phyloP scores from a whole-genome alignment of 1,140 invertebrate genomes.

The Centruroides sculpturatus region DNA sequence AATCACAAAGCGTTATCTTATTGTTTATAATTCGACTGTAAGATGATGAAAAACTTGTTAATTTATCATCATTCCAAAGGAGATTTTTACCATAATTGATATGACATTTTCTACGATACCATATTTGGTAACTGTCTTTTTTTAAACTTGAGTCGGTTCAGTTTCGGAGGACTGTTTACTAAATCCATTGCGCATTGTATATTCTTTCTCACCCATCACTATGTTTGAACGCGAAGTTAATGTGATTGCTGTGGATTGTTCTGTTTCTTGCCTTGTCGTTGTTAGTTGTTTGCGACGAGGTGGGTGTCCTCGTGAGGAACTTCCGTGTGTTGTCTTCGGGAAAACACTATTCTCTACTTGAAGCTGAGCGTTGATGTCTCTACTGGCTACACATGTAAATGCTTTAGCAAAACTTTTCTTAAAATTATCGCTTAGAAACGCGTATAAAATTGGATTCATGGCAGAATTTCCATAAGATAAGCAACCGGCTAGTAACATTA shows the following conservation, averaged over 20 bases:
- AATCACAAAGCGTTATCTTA: no score
- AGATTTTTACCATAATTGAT: no score
- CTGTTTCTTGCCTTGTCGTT: slow-evolving; percentile 9
- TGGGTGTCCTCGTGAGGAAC: slow-evolving; percentile 6
- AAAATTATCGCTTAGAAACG: slow-evolving; percentile 85
- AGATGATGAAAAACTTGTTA: no score
- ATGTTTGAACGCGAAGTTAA: slow-evolving; percentile 17
- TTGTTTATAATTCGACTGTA: no score
- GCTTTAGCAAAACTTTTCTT: slow-evolving; percentile 87
- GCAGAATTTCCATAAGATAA: slow-evolving; percentile 93
- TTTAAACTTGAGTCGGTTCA: slow-evolving; percentile 14
- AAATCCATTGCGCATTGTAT: slow-evolving; percentile 7
- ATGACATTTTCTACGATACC: no score
- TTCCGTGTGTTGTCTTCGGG: slow-evolving; percentile 41
- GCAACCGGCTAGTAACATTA: slow-evolving; percentile 67
- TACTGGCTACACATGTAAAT: slow-evolving; percentile 32
- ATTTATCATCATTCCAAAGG: no score
- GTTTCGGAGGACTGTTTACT: slow-evolving; percentile 9
- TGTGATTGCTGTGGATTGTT: slow-evolving; percentile 18
- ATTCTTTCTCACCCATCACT: slow-evolving; percentile 10
- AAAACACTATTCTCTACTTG: slow-evolving; percentile 84
- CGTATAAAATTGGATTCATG: slow-evolving; percentile 93
- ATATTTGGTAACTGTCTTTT: no score
- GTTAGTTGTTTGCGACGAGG: not conserved
- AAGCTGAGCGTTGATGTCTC: slow-evolving; percentile 66